Percentiles rank a stretch among this genome's conserved stretches.
Evolutionary conservation across 2,113 vertebrate genomes (phyloP).

Genomic region (Halcyon malimbica): DNA sequence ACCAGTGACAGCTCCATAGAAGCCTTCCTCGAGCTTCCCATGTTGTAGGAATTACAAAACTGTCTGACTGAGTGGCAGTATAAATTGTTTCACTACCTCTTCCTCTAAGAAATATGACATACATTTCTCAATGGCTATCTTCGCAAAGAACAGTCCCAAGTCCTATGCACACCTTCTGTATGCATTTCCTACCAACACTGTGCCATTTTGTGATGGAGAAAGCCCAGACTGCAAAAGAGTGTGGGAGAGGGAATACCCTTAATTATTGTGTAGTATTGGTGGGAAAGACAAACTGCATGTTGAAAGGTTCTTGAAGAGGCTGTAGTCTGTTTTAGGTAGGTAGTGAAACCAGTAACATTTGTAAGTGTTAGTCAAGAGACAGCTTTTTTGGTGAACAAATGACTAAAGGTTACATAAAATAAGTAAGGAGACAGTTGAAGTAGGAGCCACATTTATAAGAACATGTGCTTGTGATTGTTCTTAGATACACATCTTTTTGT

Average conservation of each 20-base stretch:
- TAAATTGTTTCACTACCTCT: background rate
- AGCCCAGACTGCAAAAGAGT: background rate
- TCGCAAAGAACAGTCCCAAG: background rate
- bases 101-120: background rate
- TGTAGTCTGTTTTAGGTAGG: background rate
- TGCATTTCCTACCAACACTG: background rate
- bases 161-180: accelerated
- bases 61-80: background rate
- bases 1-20: background rate
- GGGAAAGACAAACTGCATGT: background rate
- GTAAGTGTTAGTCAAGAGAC: background rate
- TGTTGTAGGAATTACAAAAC: constrained; percentile 1
- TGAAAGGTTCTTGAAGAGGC: background rate
- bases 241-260: background rate
- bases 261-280: background rate
- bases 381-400: background rate
- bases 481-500: background rate
- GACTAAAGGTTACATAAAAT: background rate
- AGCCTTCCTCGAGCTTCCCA: background rate
- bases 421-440: background rate
- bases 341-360: background rate
- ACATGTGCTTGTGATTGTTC: background rate
- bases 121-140: background rate
- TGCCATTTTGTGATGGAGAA: background rate
- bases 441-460: background rate